Conservation (phyloP, 37 sponge, comb jelly and placozoan species). For the Dysidea cf. avara region DNA sequence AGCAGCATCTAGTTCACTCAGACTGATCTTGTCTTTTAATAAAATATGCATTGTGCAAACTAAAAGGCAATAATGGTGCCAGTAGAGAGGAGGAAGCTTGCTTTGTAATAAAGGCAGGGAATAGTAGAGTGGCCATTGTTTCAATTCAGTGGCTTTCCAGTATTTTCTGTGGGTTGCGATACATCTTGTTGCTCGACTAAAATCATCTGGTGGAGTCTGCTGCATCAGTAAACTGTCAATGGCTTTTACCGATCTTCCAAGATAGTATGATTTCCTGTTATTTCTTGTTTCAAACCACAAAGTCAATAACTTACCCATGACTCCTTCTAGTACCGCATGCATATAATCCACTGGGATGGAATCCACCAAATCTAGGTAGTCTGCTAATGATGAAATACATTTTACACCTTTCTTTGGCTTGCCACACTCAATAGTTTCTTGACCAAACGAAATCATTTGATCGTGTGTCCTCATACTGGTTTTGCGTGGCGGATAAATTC, state of each 20-base stretch:
- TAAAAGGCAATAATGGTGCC: slow-evolving; percentile 8
- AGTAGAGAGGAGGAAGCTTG: slow-evolving; percentile 8
- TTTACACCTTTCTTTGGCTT: neutral
- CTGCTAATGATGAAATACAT: neutral
- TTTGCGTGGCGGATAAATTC: slow-evolving; percentile 2
- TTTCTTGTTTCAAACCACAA: neutral
- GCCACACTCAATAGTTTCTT: neutral
- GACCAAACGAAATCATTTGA: neutral
- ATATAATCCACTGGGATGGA: neutral
- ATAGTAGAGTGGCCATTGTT: neutral
- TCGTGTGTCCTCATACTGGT: slow-evolving; percentile 5
- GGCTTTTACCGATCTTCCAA: no score
- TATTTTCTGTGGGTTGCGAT: slow-evolving; percentile 6
- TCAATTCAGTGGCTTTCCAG: slow-evolving; percentile 20
- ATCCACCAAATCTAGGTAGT: neutral
- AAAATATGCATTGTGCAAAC: slow-evolving; percentile 14
- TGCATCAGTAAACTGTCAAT: neutral
- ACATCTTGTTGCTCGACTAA: slow-evolving; percentile 6
- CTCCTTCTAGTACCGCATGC: slow-evolving; percentile 14
- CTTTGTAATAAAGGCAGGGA: neutral
- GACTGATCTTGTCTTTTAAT: neutral
- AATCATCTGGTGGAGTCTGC: slow-evolving; percentile 13
- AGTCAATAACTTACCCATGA: neutral
- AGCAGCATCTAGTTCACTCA: neutral
- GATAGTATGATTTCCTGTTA: neutral